A percentile compares a stretch with the other conserved stretches of the same genome.
Conservation (phyloP, 2,797 vertebrate genomes). For the Aulostomus chinensis region DNA sequence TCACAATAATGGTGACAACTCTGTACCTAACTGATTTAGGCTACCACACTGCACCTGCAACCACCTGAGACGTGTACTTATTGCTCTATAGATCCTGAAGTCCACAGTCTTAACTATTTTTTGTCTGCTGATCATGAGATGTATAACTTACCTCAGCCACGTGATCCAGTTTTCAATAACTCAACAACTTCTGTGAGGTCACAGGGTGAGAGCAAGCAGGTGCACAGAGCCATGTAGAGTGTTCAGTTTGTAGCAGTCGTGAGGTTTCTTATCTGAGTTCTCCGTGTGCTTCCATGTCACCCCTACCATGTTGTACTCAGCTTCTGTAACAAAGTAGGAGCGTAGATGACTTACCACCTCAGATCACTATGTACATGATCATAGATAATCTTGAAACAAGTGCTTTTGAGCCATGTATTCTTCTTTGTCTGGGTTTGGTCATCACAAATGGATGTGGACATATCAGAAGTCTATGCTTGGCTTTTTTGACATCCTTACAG, state of each 20-base stretch:
- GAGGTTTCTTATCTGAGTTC: not conserved
- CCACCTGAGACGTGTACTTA: too few species aligned
- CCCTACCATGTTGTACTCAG: constrained; percentile 4
- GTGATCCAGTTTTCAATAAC: too few species aligned
- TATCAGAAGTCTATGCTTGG: constrained; percentile 13
- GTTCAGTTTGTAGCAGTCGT: too few species aligned
- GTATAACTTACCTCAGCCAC: too few species aligned
- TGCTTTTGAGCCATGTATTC: constrained; percentile 30
- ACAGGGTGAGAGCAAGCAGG: not conserved
- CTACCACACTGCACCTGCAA: too few species aligned
- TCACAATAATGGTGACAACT: too few species aligned
- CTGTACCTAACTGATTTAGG: too few species aligned
- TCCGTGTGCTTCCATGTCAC: constrained; percentile 25
- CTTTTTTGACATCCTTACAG: constrained; percentile 21
- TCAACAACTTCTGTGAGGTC: not conserved
- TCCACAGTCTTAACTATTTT: too few species aligned
- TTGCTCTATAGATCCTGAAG: too few species aligned
- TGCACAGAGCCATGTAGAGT: too few species aligned
- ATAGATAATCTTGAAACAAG: constrained; percentile 27
- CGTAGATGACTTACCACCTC: constrained; percentile 18
- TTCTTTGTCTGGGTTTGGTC: constrained; percentile 19
- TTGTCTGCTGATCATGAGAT: too few species aligned
- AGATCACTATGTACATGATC: constrained; percentile 36
- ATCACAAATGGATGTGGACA: constrained; percentile 12
- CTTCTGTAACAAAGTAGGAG: constrained; percentile 13